Percentiles rank a stretch among this genome's conserved stretches.
phyloP scores from a whole-genome alignment of 2,113 vertebrate genomes.

The Alligator mississippiensis region DNA sequence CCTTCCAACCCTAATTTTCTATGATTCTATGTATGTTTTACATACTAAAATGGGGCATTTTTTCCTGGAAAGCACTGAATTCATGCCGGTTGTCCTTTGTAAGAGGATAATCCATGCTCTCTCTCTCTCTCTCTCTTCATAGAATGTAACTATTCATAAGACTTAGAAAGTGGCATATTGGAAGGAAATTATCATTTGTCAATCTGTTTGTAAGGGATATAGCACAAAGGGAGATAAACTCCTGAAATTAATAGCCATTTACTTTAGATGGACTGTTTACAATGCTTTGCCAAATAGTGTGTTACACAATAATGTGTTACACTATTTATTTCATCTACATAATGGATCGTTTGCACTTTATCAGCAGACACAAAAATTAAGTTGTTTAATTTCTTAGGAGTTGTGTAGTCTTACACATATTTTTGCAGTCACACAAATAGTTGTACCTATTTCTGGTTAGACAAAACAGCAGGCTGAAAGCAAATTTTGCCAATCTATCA shows the following conservation, averaged over 20 bases:
- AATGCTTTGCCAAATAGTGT: background rate
- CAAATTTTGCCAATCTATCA: slow-evolving; percentile 21
- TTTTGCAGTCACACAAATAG: background rate
- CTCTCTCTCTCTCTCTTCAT: background rate
- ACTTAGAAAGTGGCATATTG: background rate
- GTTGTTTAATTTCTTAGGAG: background rate
- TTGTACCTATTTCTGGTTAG: slow-evolving; percentile 30
- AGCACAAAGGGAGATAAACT: background rate
- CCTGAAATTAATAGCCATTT: background rate
- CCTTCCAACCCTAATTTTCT: too few relatives aligned
- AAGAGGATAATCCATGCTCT: background rate
- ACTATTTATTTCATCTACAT: background rate
- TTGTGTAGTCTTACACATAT: slow-evolving; percentile 12
- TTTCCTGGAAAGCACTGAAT: background rate
- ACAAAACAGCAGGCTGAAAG: slow-evolving; percentile 32
- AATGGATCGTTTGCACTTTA: background rate
- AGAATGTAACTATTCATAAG: background rate
- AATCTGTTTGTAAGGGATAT: background rate
- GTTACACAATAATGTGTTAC: background rate
- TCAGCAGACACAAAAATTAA: background rate
- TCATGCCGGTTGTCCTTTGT: background rate
- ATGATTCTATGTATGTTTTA: background rate
- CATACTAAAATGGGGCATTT: background rate
- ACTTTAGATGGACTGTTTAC: slow-evolving; percentile 5
- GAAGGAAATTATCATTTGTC: background rate